These are phyloP conservation scores for Ommatoiulus sabulosus DNA, from an alignment of 2,888 invertebrate genomes.

Conservation along the genomic window DNA sequence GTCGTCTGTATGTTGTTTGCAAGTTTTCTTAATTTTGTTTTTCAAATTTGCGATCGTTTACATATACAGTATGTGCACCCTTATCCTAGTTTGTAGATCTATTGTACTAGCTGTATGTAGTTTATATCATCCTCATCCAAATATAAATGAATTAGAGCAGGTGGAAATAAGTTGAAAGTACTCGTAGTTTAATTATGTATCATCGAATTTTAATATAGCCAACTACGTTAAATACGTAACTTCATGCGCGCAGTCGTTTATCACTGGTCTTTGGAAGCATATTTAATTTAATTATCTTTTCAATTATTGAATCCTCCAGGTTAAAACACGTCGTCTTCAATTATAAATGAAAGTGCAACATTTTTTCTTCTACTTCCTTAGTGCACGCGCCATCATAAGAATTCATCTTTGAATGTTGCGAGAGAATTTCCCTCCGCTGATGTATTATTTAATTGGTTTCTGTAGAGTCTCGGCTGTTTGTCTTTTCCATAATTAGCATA, in stretches of 20 bases:
- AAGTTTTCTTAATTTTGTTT: too few species aligned
- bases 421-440: slow-evolving; percentile 1
- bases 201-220: neutral
- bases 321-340: slow-evolving; percentile 25
- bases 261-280: neutral
- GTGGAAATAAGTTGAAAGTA: neutral
- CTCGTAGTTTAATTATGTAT: neutral
- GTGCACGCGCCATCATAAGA: neutral
- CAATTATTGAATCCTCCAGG: slow-evolving; percentile 4
- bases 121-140: too few species aligned
- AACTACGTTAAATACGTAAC: neutral
- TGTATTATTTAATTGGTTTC: slow-evolving; percentile 36
- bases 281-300: neutral
- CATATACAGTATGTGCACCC: too few species aligned
- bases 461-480: neutral
- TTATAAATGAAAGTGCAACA: slow-evolving; percentile 16
- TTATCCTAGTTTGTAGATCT: too few species aligned
- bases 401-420: neutral
- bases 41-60: too few species aligned
- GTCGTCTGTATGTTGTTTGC: too few species aligned
- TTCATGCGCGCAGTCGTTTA: neutral
- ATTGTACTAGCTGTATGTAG: too few species aligned
- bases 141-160: neutral
- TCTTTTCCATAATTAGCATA: slow-evolving; percentile 36
- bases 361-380: neutral